These are phyloP conservation scores for Macaria liturata DNA, from an alignment of 2,888 invertebrate genomes.

Conservation along the genomic window DNA sequence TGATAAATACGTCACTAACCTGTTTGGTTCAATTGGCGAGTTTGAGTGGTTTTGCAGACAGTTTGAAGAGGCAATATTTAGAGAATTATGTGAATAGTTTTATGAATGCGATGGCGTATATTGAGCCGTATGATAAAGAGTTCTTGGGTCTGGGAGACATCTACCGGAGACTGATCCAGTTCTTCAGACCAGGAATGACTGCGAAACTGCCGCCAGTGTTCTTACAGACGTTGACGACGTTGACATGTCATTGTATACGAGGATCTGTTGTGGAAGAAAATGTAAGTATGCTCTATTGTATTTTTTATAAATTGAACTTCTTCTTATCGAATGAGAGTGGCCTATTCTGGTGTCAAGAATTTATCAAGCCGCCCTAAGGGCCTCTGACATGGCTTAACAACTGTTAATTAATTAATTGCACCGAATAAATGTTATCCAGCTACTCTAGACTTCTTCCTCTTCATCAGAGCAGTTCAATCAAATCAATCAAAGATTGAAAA, in stretches of 20 bases:
- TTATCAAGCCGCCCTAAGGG: too few species aligned
- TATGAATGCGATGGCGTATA: conserved; percentile 69
- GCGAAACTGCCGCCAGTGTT: conserved; percentile 68
- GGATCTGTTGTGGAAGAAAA: conserved; percentile 74
- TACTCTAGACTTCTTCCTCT: too few species aligned
- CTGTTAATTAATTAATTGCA: too few species aligned
- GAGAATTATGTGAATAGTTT: conserved; percentile 75
- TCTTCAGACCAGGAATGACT: conserved; percentile 70
- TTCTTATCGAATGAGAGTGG: too few species aligned
- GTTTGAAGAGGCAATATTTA: conserved; percentile 71
- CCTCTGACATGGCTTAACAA: too few species aligned
- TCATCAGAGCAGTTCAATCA: too few species aligned
- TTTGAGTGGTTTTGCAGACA: conserved; percentile 65
- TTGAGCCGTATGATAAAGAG: conserved; percentile 70
- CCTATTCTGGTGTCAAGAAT: too few species aligned
- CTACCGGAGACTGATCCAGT: conserved; percentile 72
- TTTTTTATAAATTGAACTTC: too few species aligned
- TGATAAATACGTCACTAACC: conserved; percentile 90
- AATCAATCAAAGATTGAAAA: too few species aligned
- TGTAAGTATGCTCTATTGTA: conserved; percentile 51
- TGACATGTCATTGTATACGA: conserved; percentile 73
- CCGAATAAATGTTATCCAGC: too few species aligned
- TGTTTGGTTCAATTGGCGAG: conserved; percentile 91
- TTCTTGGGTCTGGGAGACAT: conserved; percentile 76
- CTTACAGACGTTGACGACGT: conserved; percentile 67